Conservation (phyloP, 2,888 invertebrate species). For the Cartodere bifasciata region DNA sequence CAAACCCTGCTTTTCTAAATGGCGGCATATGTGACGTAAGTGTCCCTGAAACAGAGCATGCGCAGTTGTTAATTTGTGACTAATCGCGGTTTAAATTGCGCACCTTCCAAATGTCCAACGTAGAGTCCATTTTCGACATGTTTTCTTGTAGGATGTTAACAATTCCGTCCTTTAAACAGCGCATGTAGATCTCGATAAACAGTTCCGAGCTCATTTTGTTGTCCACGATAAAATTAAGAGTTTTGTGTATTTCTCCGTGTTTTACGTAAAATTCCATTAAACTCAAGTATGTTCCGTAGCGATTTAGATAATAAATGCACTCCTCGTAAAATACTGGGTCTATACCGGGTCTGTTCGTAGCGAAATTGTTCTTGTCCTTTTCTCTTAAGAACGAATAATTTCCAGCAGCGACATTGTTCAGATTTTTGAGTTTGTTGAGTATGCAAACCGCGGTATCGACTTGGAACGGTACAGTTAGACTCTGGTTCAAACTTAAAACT, state of each 20-base stretch:
- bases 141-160: conserved; percentile 47
- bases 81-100: conserved; percentile 1
- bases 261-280: conserved; percentile 65
- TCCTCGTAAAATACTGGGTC: conserved; percentile 58
- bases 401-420: conserved; percentile 34
- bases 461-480: conserved; percentile 20
- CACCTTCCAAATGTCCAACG: conserved; percentile 57
- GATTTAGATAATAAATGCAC: conserved; percentile 67
- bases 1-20: conserved; percentile 53
- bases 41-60: conserved; percentile 39
- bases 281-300: conserved; percentile 65
- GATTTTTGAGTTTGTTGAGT: conserved; percentile 34
- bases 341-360: conserved; percentile 23
- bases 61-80: not conserved
- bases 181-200: conserved; percentile 63
- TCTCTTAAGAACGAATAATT: conserved; percentile 20
- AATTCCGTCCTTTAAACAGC: conserved; percentile 51
- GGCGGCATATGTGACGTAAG: conserved; percentile 56
- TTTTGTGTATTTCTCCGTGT: conserved; percentile 54
- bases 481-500: conserved; percentile 21
- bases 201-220: conserved; percentile 55
- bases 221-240: conserved; percentile 55
- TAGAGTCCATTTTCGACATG: conserved; percentile 52
- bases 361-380: conserved; percentile 11
- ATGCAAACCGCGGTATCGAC: conserved; percentile 40